Evolutionary conservation across 2,888 invertebrate genomes (phyloP), one percentile per base, ranked within the genome.

Genomic region (Mayetiola destructor): DNA sequence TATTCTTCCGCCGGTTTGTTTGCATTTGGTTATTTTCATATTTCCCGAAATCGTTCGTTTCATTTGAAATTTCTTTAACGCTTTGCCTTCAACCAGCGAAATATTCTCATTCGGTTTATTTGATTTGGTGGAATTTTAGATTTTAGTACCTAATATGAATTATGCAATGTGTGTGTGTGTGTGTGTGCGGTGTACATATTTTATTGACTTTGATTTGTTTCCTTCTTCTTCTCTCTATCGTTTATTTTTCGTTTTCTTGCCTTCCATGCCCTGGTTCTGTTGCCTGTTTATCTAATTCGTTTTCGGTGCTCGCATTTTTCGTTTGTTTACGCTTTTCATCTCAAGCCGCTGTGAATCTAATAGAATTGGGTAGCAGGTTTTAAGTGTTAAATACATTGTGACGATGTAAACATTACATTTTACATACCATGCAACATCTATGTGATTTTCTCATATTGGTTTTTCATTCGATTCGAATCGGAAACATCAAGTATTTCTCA

Each of bases 1-100:
- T 39, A 18, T 40, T 10, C 14, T 40, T 2, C 23, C 10, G 23
- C 14, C 23, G 6, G 2, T 42, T 23, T 48, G 27, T 48, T 48
- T 48, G 27, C 48, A 48, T 48, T n/a, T 48, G 48, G 48, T 48
- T 48, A 48, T 48, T 48, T 48, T 48, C 48, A 48, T 48, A n/a
- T 48, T 48, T n/a, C n/a, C n/a, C n/a, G n/a, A n/a, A n/a, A n/a
- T n/a, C n/a, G n/a, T n/a, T n/a, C n/a, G n/a, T n/a, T n/a, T n/a
- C n/a, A n/a, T n/a, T n/a, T n/a, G 27, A 48, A 14, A 27, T 27
- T 27, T 27, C 48, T 48, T 5, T 42, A 12, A 36, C 36, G 12
- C 36, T 36, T 36, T 36, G 16, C 39, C 16, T 39, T 3, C 39
- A n/a, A n/a, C n/a, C n/a, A n/a, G n/a, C 18, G 39, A 3, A 6